Evolutionary conservation across 2,113 vertebrate genomes (phyloP).

Genomic region (Gasterosteus aculeatus): DNA sequence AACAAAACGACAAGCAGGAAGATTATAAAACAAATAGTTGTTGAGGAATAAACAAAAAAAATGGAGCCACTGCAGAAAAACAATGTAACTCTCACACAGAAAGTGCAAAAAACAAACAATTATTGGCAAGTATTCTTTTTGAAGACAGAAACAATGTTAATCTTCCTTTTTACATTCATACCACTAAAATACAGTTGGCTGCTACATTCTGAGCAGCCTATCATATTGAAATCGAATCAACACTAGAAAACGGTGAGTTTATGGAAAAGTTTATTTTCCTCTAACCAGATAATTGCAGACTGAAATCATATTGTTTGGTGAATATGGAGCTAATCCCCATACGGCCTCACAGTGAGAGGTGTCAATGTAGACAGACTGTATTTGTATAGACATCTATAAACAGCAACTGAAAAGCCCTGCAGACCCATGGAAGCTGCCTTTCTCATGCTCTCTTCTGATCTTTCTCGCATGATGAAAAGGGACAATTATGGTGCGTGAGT

Average conservation of each 20-base stretch:
- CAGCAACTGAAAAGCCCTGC: constrained; percentile 26
- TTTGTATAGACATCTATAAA: constrained; percentile 58
- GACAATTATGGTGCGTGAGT: constrained; percentile 26
- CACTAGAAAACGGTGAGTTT: neutral
- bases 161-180: neutral
- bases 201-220: neutral
- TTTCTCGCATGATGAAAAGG: constrained; percentile 4
- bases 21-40: neutral
- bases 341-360: constrained; percentile 55
- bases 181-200: neutral
- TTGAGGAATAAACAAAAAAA: neutral
- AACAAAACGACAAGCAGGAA: constrained; percentile 25
- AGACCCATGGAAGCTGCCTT: constrained; percentile 18
- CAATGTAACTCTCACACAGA: neutral
- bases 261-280: constrained; percentile 33
- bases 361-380: constrained; percentile 58
- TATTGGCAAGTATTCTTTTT: neutral
- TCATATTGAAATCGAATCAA: constrained; percentile 23
- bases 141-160: neutral
- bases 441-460: constrained; percentile 30
- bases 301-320: constrained; percentile 32
- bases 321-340: constrained; percentile 51
- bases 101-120: no score
- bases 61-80: neutral
- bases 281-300: constrained; percentile 48